These are phyloP conservation scores for Zaprionus bogoriensis DNA, from an alignment of 2,888 invertebrate species.

Conservation along the genomic window DNA sequence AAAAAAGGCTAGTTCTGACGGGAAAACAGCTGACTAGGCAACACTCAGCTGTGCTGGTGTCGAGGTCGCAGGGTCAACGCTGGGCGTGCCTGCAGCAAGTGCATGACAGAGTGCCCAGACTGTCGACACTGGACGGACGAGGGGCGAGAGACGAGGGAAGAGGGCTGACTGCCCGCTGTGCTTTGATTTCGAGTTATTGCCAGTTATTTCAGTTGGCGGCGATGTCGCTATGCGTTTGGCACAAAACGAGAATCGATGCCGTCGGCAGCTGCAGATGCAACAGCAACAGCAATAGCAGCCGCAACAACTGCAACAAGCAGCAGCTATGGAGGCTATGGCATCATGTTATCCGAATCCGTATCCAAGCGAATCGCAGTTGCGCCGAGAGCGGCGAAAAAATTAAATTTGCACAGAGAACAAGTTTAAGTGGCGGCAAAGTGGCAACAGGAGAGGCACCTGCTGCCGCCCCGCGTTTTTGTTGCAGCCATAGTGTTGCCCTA, in stretches of 20 bases:
- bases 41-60: too few species aligned
- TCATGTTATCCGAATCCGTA: constrained; percentile 70
- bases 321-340: constrained; percentile 51
- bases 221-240: constrained; percentile 8
- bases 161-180: constrained; percentile 52
- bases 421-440: constrained; percentile 63
- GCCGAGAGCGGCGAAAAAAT: constrained; percentile 63
- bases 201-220: constrained; percentile 57
- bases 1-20: too few species aligned
- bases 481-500: constrained; percentile 33
- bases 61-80: constrained; percentile 47
- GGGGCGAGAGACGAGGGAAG: neutral
- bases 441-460: neutral
- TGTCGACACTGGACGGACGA: neutral
- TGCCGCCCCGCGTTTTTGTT: constrained; percentile 41
- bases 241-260: constrained; percentile 15
- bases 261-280: constrained; percentile 21
- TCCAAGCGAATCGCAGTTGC: too few species aligned
- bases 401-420: constrained; percentile 73
- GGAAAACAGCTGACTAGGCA: too few species aligned
- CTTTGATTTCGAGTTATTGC: constrained; percentile 76
- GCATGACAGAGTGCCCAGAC: constrained; percentile 60
- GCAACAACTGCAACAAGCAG: constrained; percentile 22
- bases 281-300: constrained; percentile 16
- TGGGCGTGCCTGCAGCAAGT: constrained; percentile 60